Percentiles rank a stretch among this genome's conserved stretches.
Conservation (phyloP, 2,888 invertebrate species). For the Pterostichus madidus region DNA sequence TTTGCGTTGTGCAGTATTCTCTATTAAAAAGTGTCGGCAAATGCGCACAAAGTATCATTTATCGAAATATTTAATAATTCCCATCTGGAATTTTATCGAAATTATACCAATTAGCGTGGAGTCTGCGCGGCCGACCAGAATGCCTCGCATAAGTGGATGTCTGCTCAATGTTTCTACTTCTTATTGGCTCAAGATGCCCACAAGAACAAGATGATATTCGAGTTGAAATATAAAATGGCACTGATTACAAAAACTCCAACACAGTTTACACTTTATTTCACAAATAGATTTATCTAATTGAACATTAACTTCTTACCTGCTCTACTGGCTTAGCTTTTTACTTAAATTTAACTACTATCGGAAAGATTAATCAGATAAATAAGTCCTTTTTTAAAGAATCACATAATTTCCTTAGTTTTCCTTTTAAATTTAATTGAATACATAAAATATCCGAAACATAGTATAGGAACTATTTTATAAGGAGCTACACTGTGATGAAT, state of each 20-base stretch:
- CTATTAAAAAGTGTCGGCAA: constrained; percentile 66
- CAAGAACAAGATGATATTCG: background rate
- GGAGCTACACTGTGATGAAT: too few relatives aligned
- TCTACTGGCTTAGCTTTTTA: background rate
- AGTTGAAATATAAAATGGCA: constrained; percentile 3
- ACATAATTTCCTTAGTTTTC: too few relatives aligned
- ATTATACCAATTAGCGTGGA: constrained; percentile 70
- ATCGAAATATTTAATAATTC: constrained; percentile 70
- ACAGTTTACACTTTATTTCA: background rate
- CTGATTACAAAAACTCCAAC: background rate
- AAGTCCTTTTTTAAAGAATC: too few relatives aligned
- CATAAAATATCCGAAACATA: too few relatives aligned
- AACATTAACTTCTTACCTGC: background rate
- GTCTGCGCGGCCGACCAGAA: constrained; percentile 26
- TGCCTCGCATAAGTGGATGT: constrained; percentile 66
- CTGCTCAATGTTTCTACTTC: constrained; percentile 58
- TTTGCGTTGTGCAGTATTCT: constrained; percentile 27
- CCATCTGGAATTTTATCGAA: constrained; percentile 70
- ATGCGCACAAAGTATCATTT: constrained; percentile 66
- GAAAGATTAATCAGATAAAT: too few relatives aligned
- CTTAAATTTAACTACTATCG: too few relatives aligned
- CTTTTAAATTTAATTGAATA: too few relatives aligned
- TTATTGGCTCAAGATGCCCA: constrained; percentile 42
- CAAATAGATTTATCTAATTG: background rate
- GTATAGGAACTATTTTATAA: too few relatives aligned